Evolutionary conservation across 2,888 invertebrate genomes (phyloP).

Genomic region (Drosophila paucipuncta): DNA sequence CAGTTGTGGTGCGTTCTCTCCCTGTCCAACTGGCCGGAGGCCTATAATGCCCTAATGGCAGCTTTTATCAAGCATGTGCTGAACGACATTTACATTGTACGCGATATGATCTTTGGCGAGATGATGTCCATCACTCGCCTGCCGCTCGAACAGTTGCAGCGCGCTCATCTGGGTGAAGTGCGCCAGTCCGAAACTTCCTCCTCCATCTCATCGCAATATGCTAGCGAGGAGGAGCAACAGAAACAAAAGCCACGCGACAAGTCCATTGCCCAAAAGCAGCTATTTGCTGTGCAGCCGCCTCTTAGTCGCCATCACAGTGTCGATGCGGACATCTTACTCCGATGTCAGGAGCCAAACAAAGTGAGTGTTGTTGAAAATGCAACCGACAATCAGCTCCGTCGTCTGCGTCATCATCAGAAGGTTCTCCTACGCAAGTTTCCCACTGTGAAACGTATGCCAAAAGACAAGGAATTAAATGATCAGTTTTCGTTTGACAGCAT

Average conservation of each 20-base stretch:
- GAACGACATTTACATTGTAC: slow-evolving; percentile 95
- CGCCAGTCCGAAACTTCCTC: background rate
- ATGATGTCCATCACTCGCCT: slow-evolving; percentile 89
- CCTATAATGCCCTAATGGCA: slow-evolving; percentile 97
- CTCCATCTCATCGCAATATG: fast-evolving
- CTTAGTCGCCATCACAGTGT: background rate
- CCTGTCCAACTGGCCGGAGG: slow-evolving; percentile 96
- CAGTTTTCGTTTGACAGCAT: background rate
- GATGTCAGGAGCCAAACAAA: too few species aligned
- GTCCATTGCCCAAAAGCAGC: background rate
- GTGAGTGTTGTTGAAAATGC: background rate
- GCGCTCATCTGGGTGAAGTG: slow-evolving; percentile 23
- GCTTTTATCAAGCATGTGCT: slow-evolving; percentile 99
- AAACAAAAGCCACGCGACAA: background rate
- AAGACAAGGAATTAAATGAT: background rate
- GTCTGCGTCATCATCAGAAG: background rate
- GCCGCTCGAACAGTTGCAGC: slow-evolving; percentile 19
- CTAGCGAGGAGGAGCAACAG: background rate
- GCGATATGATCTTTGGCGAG: slow-evolving; percentile 97
- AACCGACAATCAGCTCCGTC: background rate
- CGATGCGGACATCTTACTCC: too few species aligned
- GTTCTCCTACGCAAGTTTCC: background rate
- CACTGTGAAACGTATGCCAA: background rate
- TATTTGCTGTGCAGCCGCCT: background rate
- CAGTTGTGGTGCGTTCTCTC: slow-evolving; percentile 99